phyloP scores from a whole-genome alignment of 2,888 invertebrate species.

The Eupelmus urozonus region DNA sequence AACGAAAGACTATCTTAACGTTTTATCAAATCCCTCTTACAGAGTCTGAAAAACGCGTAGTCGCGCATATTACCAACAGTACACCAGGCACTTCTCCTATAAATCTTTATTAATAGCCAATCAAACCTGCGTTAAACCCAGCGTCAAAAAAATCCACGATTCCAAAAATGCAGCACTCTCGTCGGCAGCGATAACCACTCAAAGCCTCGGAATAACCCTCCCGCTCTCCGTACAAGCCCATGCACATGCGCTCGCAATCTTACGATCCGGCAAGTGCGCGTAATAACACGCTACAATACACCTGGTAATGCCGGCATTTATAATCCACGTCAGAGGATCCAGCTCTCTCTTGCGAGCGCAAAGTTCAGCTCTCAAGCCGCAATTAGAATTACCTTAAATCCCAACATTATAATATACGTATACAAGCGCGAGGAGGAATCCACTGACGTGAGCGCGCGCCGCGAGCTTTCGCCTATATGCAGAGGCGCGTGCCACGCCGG shows the following conservation, averaged over 20 bases:
- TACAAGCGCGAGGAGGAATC: not conserved
- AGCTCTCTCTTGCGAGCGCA: not conserved
- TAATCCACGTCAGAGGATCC: conserved; percentile 12
- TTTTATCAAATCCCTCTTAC: too few species aligned
- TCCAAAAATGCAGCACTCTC: not conserved
- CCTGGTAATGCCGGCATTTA: conserved; percentile 23
- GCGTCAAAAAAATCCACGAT: too few species aligned
- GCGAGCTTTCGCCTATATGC: not conserved
- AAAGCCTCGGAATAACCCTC: too few species aligned
- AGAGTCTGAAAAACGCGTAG: too few species aligned
- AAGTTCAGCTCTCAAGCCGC: conserved; percentile 6
- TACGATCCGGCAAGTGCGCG: conserved; percentile 6
- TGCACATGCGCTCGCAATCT: not conserved
- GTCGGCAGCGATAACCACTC: not conserved
- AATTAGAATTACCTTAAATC: conserved; percentile 49
- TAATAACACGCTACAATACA: conserved; percentile 28
- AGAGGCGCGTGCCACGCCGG: conserved; percentile 50
- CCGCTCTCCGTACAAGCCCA: not conserved
- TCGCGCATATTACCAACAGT: too few species aligned
- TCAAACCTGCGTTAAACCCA: too few species aligned
- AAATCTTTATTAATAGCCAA: too few species aligned
- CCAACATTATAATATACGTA: conserved; percentile 13
- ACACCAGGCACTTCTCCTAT: too few species aligned
- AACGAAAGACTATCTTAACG: too few species aligned
- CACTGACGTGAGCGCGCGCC: not conserved